Conservation (phyloP, 2,888 invertebrate genomes). For the Pristionchus arcanus region DNA sequence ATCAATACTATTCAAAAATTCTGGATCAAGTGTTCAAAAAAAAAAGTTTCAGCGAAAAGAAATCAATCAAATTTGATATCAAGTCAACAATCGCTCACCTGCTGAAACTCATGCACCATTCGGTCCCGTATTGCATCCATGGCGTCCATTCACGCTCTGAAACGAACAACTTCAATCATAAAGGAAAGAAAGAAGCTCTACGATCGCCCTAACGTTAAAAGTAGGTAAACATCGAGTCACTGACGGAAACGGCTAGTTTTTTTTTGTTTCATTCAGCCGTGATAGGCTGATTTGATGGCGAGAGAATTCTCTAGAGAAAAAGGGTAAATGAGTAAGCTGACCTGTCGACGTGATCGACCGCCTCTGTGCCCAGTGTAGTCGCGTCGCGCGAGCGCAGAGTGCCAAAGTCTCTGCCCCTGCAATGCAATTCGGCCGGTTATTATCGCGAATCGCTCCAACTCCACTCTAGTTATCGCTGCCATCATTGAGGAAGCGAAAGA, state of each 20-base stretch:
- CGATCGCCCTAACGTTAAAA: not conserved
- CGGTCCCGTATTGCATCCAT: slow-evolving; percentile 34
- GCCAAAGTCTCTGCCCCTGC: slow-evolving; percentile 28
- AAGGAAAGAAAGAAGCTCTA: not conserved
- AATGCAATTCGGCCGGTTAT: not conserved
- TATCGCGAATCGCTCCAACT: not conserved
- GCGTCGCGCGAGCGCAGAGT: not conserved
- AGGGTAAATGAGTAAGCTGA: not conserved
- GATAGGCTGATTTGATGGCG: slow-evolving; percentile 18
- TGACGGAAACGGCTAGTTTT: not conserved
- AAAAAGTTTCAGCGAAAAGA: not conserved
- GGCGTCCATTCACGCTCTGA: not conserved
- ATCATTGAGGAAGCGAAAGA: not conserved
- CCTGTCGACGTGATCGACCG: slow-evolving; percentile 18
- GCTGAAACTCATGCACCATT: slow-evolving; percentile 13
- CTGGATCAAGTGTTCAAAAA: too few species aligned
- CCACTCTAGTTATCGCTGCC: slow-evolving; percentile 29
- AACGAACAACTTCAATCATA: not conserved
- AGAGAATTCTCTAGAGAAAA: slow-evolving; percentile 2
- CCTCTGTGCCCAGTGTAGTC: slow-evolving; percentile 20
- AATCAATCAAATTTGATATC: not conserved
- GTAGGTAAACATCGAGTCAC: not conserved
- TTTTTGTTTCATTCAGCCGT: not conserved
- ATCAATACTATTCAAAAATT: not conserved
- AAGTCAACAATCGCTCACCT: not conserved